A percentile compares a stretch with the other conserved stretches of the same genome.
These are phyloP conservation scores for Epistrophella euchroma DNA, from an alignment of 2,888 invertebrate species.

Conservation along the genomic window DNA sequence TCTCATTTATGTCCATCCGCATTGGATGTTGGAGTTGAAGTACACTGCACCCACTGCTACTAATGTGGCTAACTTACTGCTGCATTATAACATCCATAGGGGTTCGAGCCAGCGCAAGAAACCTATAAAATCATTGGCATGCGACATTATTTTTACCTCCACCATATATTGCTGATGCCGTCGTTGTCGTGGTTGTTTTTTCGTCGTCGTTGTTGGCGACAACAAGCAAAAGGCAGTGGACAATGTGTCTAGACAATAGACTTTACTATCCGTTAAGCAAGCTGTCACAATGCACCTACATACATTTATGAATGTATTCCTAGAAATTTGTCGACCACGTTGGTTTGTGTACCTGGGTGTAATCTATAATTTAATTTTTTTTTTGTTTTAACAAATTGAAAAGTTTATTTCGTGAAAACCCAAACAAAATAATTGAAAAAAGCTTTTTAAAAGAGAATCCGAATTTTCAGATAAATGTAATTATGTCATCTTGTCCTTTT, in stretches of 20 bases:
- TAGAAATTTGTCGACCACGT: conserved; percentile 10
- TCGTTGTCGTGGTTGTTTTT: background rate
- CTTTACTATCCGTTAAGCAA: conserved; percentile 57
- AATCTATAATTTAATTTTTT: background rate
- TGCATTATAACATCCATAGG: conserved; percentile 32
- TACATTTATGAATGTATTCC: conserved; percentile 12
- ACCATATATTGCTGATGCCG: conserved; percentile 15
- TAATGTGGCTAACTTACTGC: conserved; percentile 68
- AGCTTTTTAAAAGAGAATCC: background rate
- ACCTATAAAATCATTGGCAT: conserved; percentile 65
- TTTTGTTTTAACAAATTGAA: background rate
- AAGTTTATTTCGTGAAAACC: background rate
- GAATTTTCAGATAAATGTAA: background rate
- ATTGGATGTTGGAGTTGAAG: conserved; percentile 20
- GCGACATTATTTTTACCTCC: conserved; percentile 58
- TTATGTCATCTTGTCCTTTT: too few species aligned
- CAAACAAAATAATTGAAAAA: background rate
- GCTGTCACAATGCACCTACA: conserved; percentile 31
- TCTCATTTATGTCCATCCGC: conserved; percentile 49
- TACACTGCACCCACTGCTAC: conserved; percentile 73
- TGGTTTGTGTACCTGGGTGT: background rate
- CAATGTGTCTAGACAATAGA: conserved; percentile 69
- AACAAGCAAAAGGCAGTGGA: conserved; percentile 41
- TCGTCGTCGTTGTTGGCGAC: conserved; percentile 1
- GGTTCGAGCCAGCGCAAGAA: conserved; percentile 34